A percentile compares a stretch with the other conserved stretches of the same genome.
Evolutionary conservation across 2,888 invertebrate species (phyloP).

Genomic region (Acleris cristana): DNA sequence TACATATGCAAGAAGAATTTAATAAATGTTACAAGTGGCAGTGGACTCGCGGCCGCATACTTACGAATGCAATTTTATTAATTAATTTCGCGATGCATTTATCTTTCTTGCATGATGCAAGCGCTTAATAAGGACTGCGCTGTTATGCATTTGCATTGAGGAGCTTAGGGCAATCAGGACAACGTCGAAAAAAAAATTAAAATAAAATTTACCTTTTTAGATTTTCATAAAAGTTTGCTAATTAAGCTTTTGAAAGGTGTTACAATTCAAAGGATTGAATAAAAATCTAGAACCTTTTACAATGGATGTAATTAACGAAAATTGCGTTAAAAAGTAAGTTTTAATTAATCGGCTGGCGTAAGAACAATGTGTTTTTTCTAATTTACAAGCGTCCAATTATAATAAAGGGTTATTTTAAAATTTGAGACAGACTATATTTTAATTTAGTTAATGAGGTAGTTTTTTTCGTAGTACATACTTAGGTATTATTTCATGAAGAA

Average conservation of each 20-base stretch:
- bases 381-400: slow-evolving; percentile 24
- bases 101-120: slow-evolving; percentile 74
- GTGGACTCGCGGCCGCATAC: slow-evolving; percentile 46
- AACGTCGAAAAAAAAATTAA: neutral
- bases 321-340: slow-evolving; percentile 20
- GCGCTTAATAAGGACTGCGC: slow-evolving; percentile 69
- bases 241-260: slow-evolving; percentile 17
- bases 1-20: too few relatives aligned
- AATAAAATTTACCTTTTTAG: neutral
- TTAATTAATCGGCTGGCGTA: slow-evolving; percentile 24
- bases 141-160: slow-evolving; percentile 65
- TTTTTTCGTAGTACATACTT: too few relatives aligned
- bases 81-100: slow-evolving; percentile 78
- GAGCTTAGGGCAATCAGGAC: slow-evolving; percentile 55
- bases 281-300: slow-evolving; percentile 29
- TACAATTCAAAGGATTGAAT: slow-evolving; percentile 33
- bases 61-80: slow-evolving; percentile 75
- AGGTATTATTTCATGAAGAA: too few relatives aligned
- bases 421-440: slow-evolving; percentile 5
- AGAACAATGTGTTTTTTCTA: slow-evolving; percentile 15
- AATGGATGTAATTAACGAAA: slow-evolving; percentile 31
- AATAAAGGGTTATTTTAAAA: slow-evolving; percentile 11
- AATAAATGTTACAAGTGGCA: neutral
- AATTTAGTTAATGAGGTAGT: too few relatives aligned
- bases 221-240: neutral